Base-by-base conservation (phyloP, 37 sponge, comb jelly and placozoan species). In the Tethya wilhelma region DNA sequence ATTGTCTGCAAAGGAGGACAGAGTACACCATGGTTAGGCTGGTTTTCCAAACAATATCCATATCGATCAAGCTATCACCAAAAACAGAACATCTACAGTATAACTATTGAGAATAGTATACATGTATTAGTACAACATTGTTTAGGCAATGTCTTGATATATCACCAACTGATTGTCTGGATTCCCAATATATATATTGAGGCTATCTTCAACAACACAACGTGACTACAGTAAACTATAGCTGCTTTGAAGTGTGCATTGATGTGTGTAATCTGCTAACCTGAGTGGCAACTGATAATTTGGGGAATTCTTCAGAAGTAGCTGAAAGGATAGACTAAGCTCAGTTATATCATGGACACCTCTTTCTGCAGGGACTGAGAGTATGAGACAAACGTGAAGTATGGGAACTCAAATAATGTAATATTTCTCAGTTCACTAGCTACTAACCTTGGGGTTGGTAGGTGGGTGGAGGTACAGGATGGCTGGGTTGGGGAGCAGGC, bases 311-410 rank as follows among this genome's bases (percentile, higher is more conserved):
- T 59, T 70, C 59, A 80, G 62, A 2, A 80, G 71, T 32, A 44
- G 59, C 29, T 44, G 31, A 57, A 80, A 80, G 1, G 37, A 32
- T 2, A 71, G n/a, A 38, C 59, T 44, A 64, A 77, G n/a, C 31
- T 77, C 65, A 64, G 64, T 34, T 30, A 34, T 30, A 31, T 14
- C 53, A 49, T 12, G 9, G 6, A 5, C 5, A 73, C 73, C 12
- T 8, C 11, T 38, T 8, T 23, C 36, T 46, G 25, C 56, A 38
- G n/a, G n/a, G n/a, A n/a, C n/a, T n/a, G n/a, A n/a, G n/a, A n/a
- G n/a, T n/a, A n/a, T n/a, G n/a, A n/a, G n/a, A n/a, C n/a, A n/a
- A n/a, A n/a, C n/a, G n/a, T n/a, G n/a, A n/a, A n/a, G n/a, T n/a
- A n/a, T n/a, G n/a, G n/a, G n/a, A n/a, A n/a, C n/a, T n/a, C n/a